Conservation (phyloP, 2,888 invertebrate species). For the Drosophila niveifrons region DNA sequence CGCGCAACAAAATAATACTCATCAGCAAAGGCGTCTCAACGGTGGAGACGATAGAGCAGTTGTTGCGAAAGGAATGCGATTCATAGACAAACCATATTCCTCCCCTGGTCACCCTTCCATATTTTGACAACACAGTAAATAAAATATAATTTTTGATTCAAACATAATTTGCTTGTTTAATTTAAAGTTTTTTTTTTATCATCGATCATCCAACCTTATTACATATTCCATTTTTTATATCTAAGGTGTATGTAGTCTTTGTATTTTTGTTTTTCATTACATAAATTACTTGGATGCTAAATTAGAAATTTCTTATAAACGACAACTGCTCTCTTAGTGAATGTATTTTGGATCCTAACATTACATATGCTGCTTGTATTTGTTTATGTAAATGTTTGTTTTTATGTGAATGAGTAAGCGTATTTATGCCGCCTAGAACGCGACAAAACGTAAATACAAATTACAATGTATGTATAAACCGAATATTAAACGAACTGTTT, state of each 20-base stretch:
- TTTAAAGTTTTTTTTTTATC: slow-evolving; percentile 47
- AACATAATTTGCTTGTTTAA: slow-evolving; percentile 55
- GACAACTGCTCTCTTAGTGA: slow-evolving; percentile 70
- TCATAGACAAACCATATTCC: slow-evolving; percentile 20
- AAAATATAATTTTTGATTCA: slow-evolving; percentile 34
- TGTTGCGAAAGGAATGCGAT: slow-evolving; percentile 84
- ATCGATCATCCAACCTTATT: slow-evolving; percentile 72
- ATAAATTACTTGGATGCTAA: slow-evolving; percentile 75
- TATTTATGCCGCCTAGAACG: slow-evolving; percentile 72
- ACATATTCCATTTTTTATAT: slow-evolving; percentile 50
- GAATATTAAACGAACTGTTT: slow-evolving; percentile 45
- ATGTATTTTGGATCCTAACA: slow-evolving; percentile 43
- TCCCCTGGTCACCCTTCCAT: no score
- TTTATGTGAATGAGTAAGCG: slow-evolving; percentile 53
- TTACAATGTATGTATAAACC: slow-evolving; percentile 46
- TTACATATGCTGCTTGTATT: slow-evolving; percentile 30
- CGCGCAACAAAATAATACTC: slow-evolving; percentile 87
- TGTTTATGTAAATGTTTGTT: slow-evolving; percentile 9
- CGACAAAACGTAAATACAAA: slow-evolving; percentile 60
- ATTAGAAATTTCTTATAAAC: slow-evolving; percentile 68
- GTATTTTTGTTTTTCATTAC: slow-evolving; percentile 52
- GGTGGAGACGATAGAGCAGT: slow-evolving; percentile 85
- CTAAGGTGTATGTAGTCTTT: slow-evolving; percentile 67
- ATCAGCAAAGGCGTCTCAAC: slow-evolving; percentile 86
- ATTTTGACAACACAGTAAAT: neutral